Evolutionary conservation across 2,797 vertebrate species (phyloP), one percentile per base, ranked within the genome.

Genomic region (Rousettus madagascariensis): DNA sequence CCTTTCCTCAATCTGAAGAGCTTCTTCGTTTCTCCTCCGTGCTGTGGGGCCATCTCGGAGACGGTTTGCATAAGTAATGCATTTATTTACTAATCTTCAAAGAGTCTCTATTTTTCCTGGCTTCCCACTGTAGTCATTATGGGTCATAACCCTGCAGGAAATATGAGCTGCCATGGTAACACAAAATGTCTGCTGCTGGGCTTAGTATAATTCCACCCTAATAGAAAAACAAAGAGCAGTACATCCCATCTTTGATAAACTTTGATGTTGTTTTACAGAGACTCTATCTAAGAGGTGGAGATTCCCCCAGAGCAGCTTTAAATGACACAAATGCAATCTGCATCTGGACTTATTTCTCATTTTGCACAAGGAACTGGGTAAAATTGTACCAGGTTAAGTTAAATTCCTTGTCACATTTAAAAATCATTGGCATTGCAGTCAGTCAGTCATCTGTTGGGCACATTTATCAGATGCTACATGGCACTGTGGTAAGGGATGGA

Each of bases 71-170:
- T 99, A 99, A 99, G 99, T 99, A 97, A 99, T 99, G 98, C 99
- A 99, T 98, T 99, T 98, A 98, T 98, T 98, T 99, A 99, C 98
- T 99, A 99, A 99, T 99, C 99, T 99, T 99, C 99, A 99, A 99
- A 99, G 99, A 98, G 98, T 97, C 98, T 98, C 98, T 98, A 98
- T 99, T 99, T 99, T 99, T 99, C 98, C 99, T 99, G 99, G 99
- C 99, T 99, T 99, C 99, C 99, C 99, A 99, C 99, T 99, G 99
- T 99, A 99, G 99, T 99, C 99, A 99, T 99, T 99, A 99, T 99
- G 99, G 99, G 99, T 99, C 99, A 98, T 99, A 99, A 99, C 99
- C 99, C 99, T 99, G 99, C 99, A 99, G 99, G 99, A 99, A 99
- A 99, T 99, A 99, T 99, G 98, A 99, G 99, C 99, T 99, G 98